phyloP scores from a whole-genome alignment of 2,888 invertebrate species.

The Barypeithes pellucidus region DNA sequence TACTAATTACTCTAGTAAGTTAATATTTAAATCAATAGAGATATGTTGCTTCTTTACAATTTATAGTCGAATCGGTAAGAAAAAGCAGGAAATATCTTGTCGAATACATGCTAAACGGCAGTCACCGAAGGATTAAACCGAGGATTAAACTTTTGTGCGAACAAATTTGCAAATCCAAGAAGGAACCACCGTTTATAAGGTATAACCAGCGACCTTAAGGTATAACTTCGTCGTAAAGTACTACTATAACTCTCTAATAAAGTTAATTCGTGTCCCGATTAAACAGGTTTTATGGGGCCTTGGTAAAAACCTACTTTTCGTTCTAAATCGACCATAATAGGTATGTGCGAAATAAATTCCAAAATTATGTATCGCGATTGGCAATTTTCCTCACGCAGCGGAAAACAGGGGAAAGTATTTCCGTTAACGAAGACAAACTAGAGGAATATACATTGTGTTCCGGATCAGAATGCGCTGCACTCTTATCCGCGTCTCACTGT shows the following conservation, averaged over 20 bases:
- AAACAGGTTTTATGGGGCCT: slow-evolving; percentile 33
- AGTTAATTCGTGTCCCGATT: slow-evolving; percentile 18
- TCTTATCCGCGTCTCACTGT: too few relatives aligned
- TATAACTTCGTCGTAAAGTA: neutral
- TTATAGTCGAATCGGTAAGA: neutral
- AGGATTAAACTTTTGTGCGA: too few relatives aligned
- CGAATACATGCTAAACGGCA: too few relatives aligned
- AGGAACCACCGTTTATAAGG: too few relatives aligned
- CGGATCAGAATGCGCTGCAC: too few relatives aligned
- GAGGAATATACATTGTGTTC: too few relatives aligned
- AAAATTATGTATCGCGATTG: neutral
- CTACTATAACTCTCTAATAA: neutral
- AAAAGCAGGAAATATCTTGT: too few relatives aligned
- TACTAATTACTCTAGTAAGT: neutral
- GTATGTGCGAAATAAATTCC: slow-evolving; percentile 4
- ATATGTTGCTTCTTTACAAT: too few relatives aligned
- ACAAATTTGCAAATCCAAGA: too few relatives aligned
- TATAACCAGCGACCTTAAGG: neutral
- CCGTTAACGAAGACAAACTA: too few relatives aligned
- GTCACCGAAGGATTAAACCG: too few relatives aligned
- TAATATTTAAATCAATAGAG: neutral
- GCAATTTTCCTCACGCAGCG: neutral
- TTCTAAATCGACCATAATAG: neutral
- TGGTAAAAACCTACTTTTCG: slow-evolving; percentile 29
- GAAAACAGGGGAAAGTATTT: neutral